Percentiles rank a stretch among this genome's conserved stretches.
These are phyloP conservation scores for Lutjanus erythropterus DNA, from an alignment of 2,113 vertebrate species.

Conservation along the genomic window DNA sequence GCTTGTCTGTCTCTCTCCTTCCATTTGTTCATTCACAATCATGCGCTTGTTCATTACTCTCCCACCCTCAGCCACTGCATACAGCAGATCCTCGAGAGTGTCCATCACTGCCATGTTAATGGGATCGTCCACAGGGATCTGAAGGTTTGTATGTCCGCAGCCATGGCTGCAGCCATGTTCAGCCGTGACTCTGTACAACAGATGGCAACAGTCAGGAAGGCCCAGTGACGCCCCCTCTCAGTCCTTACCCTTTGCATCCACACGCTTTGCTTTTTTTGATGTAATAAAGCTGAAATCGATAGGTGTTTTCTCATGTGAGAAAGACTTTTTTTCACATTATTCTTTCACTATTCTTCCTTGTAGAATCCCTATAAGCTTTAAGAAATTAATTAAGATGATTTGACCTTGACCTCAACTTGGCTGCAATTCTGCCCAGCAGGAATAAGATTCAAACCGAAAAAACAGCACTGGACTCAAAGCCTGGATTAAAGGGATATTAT, in stretches of 20 bases:
- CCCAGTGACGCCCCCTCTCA: neutral
- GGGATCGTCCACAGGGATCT: slow-evolving; percentile 88
- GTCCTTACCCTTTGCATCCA: neutral
- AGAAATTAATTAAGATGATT: neutral
- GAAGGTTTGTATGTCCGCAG: slow-evolving; percentile 83
- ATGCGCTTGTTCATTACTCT: slow-evolving; percentile 19
- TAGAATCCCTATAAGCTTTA: neutral
- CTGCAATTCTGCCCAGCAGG: slow-evolving; percentile 1
- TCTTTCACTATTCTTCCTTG: neutral
- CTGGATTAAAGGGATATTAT: no score
- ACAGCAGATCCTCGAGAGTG: slow-evolving; percentile 89
- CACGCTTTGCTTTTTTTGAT: neutral
- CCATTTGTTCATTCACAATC: slow-evolving; percentile 36
- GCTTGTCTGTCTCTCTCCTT: neutral
- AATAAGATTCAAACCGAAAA: neutral
- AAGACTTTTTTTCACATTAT: neutral
- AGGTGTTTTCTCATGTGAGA: neutral
- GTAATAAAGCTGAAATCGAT: neutral
- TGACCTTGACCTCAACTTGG: slow-evolving; percentile 23
- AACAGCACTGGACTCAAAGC: neutral
- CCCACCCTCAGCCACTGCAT: slow-evolving; percentile 84
- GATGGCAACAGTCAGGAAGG: slow-evolving; percentile 13
- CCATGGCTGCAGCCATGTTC: slow-evolving; percentile 16
- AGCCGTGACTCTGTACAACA: neutral
- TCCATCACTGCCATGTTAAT: slow-evolving; percentile 88